Conservation (phyloP, 2,797 vertebrate genomes). For the Cheirogaleus major region DNA sequence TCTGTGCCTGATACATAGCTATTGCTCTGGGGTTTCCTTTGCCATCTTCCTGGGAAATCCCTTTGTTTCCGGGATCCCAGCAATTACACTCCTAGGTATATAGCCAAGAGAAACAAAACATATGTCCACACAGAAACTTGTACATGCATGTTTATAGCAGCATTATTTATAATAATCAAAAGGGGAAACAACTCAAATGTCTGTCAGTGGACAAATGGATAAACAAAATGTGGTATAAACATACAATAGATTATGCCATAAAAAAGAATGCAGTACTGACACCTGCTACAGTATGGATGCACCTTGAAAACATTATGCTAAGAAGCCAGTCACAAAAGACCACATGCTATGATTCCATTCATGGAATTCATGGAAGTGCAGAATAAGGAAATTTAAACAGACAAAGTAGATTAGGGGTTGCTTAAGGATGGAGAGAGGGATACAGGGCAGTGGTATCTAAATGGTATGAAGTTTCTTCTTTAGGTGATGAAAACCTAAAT, state of each 20-base stretch:
- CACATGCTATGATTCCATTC: not conserved
- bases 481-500: not conserved
- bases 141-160: not conserved
- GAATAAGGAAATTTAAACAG: not conserved
- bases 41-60: constrained; percentile 1
- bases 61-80: not conserved
- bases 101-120: constrained; percentile 1
- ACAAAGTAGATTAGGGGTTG: not conserved
- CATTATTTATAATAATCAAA: not conserved
- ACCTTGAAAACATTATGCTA: not conserved
- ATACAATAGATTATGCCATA: not conserved
- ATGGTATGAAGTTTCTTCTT: not conserved
- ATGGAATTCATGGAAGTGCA: not conserved
- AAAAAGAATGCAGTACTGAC: not conserved
- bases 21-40: not conserved
- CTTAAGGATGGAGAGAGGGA: not conserved
- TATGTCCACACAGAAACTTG: not conserved
- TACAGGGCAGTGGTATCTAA: not conserved
- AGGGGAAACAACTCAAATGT: not conserved
- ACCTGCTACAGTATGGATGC: not conserved
- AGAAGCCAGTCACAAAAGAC: not conserved
- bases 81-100: not conserved
- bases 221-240: not conserved
- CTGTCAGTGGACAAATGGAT: not conserved
- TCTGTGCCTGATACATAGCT: not conserved